phyloP scores from a whole-genome alignment of 2,113 vertebrate species.

The Syrrhaptes paradoxus region DNA sequence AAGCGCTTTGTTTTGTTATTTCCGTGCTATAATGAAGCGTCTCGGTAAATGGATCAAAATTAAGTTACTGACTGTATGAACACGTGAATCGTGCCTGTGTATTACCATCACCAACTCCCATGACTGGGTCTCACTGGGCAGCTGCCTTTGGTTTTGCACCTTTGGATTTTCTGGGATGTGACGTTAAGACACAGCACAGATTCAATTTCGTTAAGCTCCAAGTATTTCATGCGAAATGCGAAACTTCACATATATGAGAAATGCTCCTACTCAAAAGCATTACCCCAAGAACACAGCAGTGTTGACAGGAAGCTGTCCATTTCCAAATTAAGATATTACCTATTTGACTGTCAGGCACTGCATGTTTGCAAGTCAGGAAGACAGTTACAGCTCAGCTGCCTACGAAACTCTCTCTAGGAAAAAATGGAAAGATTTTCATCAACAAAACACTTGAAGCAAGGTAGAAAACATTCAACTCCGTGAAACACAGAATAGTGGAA shows the following conservation, averaged over 20 bases:
- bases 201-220: neutral
- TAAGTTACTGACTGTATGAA: neutral
- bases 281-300: neutral
- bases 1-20: neutral
- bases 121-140: neutral
- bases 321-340: neutral
- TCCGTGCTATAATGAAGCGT: neutral
- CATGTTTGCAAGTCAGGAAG: neutral
- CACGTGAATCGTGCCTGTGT: accelerated
- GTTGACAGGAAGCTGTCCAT: neutral
- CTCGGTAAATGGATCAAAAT: neutral
- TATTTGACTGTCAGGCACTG: neutral
- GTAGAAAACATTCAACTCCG: neutral
- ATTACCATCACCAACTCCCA: neutral
- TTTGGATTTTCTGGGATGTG: neutral
- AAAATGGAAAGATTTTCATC: neutral
- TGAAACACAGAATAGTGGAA: neutral
- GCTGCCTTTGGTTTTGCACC: neutral
- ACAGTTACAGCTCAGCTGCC: neutral
- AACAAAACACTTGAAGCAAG: neutral
- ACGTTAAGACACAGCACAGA: neutral
- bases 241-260: neutral
- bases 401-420: neutral
- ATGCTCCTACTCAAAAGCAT: neutral
- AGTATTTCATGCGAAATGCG: neutral